Evolutionary conservation across 2,888 invertebrate genomes (phyloP), one percentile per base, ranked within the genome.

Genomic region (Cantharis nigra): DNA sequence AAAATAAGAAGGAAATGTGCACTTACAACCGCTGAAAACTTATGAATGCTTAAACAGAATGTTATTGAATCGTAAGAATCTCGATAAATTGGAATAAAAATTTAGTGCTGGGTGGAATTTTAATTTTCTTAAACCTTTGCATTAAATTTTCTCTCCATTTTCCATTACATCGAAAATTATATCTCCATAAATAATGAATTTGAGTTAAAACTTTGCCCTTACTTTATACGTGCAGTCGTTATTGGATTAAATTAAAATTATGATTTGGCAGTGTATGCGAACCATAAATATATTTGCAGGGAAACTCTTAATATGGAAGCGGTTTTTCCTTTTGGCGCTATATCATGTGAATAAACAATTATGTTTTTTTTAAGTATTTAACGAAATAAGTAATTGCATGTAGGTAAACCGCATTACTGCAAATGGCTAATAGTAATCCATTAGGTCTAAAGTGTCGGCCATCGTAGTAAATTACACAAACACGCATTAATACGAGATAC

Each of bases 401-500:
- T 70, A 75, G 70, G 75, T 75, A 75, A 75, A 75, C 75, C 71
- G 70, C 75, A 71, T 70, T 33, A 75, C 70, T 65, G 65, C 70
- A 64, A 75, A 70, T 75, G 75, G 70, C 70, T 65, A 67, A 67
- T 67, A 23, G 75, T 70, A 63, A 70, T 70, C 75, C 75, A 75
- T 75, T 75, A 65, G 69, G 71, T 75, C 67, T 71, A 71, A 67
- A 75, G 79, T 79, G 79, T 79, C 78, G 78, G 77, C 80, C 79
- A 78, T 79, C 79, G 75, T 79, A 78, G 76, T 80, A 79, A 80
- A 80, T 80, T 80, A 81, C 80, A 80, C 80, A 78, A 81, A 81
- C 80, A 78, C 80, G 80, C 80, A 67, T 76, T 76, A 64, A 63
- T 71, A 72, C 71, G 71, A 67, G 71, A 69, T 80, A 79, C 79